Base-by-base conservation (phyloP, 1,140 invertebrate species). In the Bathynomus jamesi region DNA sequence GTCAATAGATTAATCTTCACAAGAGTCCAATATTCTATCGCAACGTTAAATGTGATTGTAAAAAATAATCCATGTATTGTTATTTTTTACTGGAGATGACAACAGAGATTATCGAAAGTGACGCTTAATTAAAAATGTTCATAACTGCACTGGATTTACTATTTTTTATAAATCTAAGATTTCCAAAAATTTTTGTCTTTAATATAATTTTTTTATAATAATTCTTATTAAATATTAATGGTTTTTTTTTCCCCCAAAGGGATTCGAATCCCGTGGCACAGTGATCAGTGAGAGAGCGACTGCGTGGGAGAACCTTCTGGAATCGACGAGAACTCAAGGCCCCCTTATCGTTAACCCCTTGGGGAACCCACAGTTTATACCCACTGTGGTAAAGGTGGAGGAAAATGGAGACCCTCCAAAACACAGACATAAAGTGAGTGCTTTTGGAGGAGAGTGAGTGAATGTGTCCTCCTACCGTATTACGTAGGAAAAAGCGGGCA, bases 201-300 rank as follows among this genome's bases (percentile, higher is more conserved):
- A n/a, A n/a, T n/a, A n/a, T n/a, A n/a, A n/a, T n/a, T n/a, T n/a
- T n/a, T n/a, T n/a, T n/a, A n/a, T n/a, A n/a, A n/a, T n/a, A n/a
- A n/a, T n/a, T n/a, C n/a, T n/a, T n/a, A n/a, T n/a, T n/a, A n/a
- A n/a, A n/a, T n/a, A n/a, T n/a, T n/a, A n/a, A n/a, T n/a, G n/a
- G n/a, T n/a, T n/a, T n/a, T n/a, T n/a, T n/a, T n/a, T n/a, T n/a
- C n/a, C n/a, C n/a, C n/a, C n/a, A n/a, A n/a, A 90, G 81, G 94
- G 94, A 13, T 96, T 96, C 83, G 91, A 95, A 82, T 90, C 92
- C n/a, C 85, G 93, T 76, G 92, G 92, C n/a, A 95, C 93, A 13
- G 82, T 85, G 62, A 84, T 95, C 78, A 87, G 91, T 21, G 85
- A 91, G 79, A 85, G 91, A 65, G 81, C 92, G 66, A 89, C 88